phyloP scores from a whole-genome alignment of 2,888 invertebrate genomes.

The Cyclophora albipunctata region DNA sequence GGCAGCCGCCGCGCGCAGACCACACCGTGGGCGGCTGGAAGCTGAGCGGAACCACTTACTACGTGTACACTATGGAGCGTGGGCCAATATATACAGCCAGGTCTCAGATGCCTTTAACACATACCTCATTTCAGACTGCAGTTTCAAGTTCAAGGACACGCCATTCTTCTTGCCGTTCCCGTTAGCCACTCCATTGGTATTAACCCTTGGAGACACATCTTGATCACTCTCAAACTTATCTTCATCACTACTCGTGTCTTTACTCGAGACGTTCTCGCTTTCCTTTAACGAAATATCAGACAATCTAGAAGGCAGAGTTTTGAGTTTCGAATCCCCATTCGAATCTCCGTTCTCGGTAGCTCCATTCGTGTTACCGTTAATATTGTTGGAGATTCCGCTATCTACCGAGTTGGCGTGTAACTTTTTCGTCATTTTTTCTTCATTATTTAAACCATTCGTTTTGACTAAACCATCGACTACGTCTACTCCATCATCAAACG shows the following conservation, averaged over 20 bases:
- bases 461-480: conserved; percentile 54
- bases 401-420: conserved; percentile 59
- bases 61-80: too few species aligned
- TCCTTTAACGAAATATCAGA: conserved; percentile 60
- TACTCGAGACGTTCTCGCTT: conserved; percentile 40
- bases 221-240: conserved; percentile 55
- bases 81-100: too few species aligned
- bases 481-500: conserved; percentile 61
- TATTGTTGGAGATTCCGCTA: conserved; percentile 60
- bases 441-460: conserved; percentile 30
- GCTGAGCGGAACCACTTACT: conserved; percentile 24
- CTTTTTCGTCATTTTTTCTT: conserved; percentile 41
- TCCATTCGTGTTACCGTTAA: conserved; percentile 38
- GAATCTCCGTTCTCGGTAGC: conserved; percentile 18
- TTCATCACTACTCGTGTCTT: conserved; percentile 55
- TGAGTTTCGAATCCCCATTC: conserved; percentile 36
- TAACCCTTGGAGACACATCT: conserved; percentile 46
- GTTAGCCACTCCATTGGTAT: conserved; percentile 32
- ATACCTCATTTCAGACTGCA: conserved; percentile 68
- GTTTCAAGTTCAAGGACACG: conserved; percentile 58
- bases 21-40: conserved; percentile 69
- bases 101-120: neutral
- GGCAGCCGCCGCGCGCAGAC: conserved; percentile 42
- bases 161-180: conserved; percentile 52
- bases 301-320: conserved; percentile 42